Evolutionary conservation across 2,888 invertebrate genomes (phyloP).

Genomic region (Polyommatus iphigenia): DNA sequence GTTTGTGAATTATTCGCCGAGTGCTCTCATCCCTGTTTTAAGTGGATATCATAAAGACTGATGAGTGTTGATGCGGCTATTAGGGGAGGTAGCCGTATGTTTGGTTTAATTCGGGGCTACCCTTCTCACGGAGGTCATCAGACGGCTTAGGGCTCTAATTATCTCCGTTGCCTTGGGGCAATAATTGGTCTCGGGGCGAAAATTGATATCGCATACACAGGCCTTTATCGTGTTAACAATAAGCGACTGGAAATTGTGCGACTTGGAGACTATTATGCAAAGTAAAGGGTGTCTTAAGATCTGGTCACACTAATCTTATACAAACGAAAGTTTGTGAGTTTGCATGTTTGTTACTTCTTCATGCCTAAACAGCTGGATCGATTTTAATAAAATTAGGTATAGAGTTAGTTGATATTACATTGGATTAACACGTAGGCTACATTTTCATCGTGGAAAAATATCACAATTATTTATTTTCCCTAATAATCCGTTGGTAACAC

Average conservation of each 20-base stretch:
- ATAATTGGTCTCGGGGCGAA: not conserved
- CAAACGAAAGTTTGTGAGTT: too few species aligned
- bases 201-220: constrained; percentile 2
- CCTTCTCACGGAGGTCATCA: not conserved
- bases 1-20: not conserved
- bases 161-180: not conserved
- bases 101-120: not conserved
- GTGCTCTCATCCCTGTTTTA: not conserved
- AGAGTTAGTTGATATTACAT: too few species aligned
- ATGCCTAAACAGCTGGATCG: too few species aligned
- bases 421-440: too few species aligned
- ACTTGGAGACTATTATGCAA: not conserved
- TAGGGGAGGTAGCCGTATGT: not conserved
- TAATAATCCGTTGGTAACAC: too few species aligned
- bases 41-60: not conserved
- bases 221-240: not conserved
- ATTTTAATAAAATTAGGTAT: too few species aligned
- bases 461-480: too few species aligned
- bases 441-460: too few species aligned
- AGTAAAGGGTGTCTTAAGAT: not conserved
- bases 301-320: too few species aligned
- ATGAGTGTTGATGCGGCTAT: constrained; percentile 6
- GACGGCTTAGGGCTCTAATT: constrained; percentile 6
- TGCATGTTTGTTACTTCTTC: too few species aligned
- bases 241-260: not conserved